Percentiles rank a stretch among this genome's conserved stretches.
Evolutionary conservation across 2,113 vertebrate species (phyloP).

Genomic region (Trachemys scripta): DNA sequence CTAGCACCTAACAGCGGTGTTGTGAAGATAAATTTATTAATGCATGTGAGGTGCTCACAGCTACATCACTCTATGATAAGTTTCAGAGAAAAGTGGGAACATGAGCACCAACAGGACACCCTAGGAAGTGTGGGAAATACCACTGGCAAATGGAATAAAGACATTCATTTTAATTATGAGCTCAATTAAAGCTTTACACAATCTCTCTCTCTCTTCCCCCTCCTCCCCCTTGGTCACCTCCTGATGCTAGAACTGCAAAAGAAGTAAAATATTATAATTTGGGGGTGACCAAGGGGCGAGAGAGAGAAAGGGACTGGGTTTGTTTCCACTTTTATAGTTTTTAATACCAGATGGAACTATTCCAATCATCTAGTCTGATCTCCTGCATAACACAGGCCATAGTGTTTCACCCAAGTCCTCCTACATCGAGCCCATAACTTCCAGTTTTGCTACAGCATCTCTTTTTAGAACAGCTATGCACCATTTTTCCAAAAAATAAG

Average conservation of each 20-base stretch:
- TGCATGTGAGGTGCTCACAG: neutral
- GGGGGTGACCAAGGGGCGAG: too few relatives aligned
- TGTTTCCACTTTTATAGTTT: neutral
- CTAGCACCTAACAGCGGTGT: neutral
- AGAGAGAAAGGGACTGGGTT: too few relatives aligned
- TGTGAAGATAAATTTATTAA: neutral
- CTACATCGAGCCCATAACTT: neutral
- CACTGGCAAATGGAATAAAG: neutral
- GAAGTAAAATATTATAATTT: too few relatives aligned
- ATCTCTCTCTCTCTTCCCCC: neutral
- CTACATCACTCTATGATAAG: neutral
- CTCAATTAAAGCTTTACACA: neutral
- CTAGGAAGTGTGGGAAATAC: neutral
- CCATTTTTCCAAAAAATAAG: neutral
- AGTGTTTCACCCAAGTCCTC: neutral
- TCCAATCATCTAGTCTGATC: rapidly evolving
- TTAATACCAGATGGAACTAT: neutral
- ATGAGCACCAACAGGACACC: neutral
- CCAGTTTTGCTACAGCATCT: neutral
- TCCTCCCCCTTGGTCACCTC: neutral
- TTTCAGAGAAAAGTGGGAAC: neutral
- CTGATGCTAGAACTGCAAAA: too few relatives aligned
- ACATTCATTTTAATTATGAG: neutral
- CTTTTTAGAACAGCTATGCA: neutral
- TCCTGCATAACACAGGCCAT: rapidly evolving